Base-by-base conservation (phyloP, 2,113 vertebrate genomes). In the Lophotis ruficrista region DNA sequence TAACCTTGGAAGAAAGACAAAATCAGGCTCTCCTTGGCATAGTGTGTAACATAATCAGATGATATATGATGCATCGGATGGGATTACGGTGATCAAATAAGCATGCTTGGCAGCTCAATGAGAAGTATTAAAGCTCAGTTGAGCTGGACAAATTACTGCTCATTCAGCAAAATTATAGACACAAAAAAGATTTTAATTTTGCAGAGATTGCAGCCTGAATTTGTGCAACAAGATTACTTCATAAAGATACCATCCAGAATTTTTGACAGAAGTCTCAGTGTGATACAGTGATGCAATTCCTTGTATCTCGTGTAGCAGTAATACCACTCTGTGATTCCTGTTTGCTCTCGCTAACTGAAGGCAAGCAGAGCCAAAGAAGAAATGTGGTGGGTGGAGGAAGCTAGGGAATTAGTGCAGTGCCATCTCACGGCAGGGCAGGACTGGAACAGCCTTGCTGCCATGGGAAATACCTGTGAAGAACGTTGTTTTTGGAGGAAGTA, bases 1-100 rank as follows among this genome's bases (percentile, higher is more conserved):
- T 92, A 96, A 87, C 71, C 94, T 97, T 96, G 86, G 83, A 96
- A 77, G 35, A 78, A 82, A 50, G 35, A 85, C 62, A 77, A 72
- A 23, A 82, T 54, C 30, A 75, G 57, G 41, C 16, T 69, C 35
- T 82, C 70, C 77, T 87, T 83, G 83, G 72, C 47, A 54, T 27
- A 66, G 82, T 96, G 51, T 57, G 84, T 97, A 88, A 83, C 22
- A 20, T 80, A 83, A 58, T 91, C 73, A 85, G 57, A 54, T 93
- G 54, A 27, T 89, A 23, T 41, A 43, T 1, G 10, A 68, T 73
- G 14, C 58, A 69, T 77, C 23, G 10, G 27, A 72, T 82, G 65
- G 37, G 37, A 89, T 95, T 81, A 70, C 1, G 2, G 7, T 94
- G 78, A 92, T 90, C 77, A 92, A 92, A 76, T 90, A 81, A 81